Percentiles rank a stretch among this genome's conserved stretches.
Conservation (phyloP, 2,888 invertebrate species). For the Spodoptera exigua region DNA sequence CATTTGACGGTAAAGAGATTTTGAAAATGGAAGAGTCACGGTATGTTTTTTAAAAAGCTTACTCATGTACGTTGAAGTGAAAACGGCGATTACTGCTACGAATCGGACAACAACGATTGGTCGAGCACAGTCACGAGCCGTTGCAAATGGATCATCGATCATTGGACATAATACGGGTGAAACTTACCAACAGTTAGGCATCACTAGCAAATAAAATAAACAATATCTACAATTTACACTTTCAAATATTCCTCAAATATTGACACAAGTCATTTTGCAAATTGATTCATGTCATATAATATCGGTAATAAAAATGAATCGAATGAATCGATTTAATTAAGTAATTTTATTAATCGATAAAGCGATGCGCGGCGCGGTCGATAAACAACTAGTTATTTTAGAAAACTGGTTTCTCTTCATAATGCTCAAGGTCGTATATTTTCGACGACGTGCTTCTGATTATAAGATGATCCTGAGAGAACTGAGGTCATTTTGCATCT, state of each 20-base stretch:
- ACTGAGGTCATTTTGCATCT: slow-evolving; percentile 75
- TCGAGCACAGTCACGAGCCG: slow-evolving; percentile 55
- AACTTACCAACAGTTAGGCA: slow-evolving; percentile 59
- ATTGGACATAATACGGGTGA: slow-evolving; percentile 70
- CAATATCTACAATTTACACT: slow-evolving; percentile 64
- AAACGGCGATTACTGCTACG: slow-evolving; percentile 68
- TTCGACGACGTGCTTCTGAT: slow-evolving; percentile 61
- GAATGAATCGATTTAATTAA: slow-evolving; percentile 46
- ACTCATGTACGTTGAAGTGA: slow-evolving; percentile 68
- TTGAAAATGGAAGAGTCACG: slow-evolving; percentile 12
- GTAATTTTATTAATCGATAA: slow-evolving; percentile 52
- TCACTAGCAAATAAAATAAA: slow-evolving; percentile 57
- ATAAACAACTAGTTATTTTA: slow-evolving; percentile 46
- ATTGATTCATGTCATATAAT: slow-evolving; percentile 24
- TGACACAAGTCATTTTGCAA: slow-evolving; percentile 17
- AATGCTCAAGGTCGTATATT: slow-evolving; percentile 66
- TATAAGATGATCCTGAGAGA: slow-evolving; percentile 61
- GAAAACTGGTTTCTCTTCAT: slow-evolving; percentile 67
- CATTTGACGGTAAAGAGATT: background rate
- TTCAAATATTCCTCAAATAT: slow-evolving; percentile 40
- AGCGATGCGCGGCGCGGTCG: slow-evolving; percentile 47
- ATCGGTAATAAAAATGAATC: background rate
- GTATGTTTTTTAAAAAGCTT: slow-evolving; percentile 40
- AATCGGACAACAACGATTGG: slow-evolving; percentile 60
- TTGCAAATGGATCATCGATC: slow-evolving; percentile 67